Conservation (phyloP, 2,113 vertebrate species). For the Tinamus guttatus region DNA sequence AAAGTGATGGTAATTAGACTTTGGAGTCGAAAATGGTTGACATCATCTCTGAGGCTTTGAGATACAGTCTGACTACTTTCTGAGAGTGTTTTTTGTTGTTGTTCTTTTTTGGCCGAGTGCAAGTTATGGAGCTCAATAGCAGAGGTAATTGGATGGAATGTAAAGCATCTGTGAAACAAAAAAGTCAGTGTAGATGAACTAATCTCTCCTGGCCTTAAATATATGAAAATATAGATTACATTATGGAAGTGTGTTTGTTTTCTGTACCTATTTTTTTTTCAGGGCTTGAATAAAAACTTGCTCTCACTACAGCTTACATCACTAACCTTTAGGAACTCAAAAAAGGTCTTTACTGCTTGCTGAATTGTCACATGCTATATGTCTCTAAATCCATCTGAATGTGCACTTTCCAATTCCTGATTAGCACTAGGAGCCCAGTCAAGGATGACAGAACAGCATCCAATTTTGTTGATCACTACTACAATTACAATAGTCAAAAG, state of each 20-base stretch:
- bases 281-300: not conserved
- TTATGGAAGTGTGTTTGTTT: slow-evolving; percentile 15
- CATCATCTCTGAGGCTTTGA: not conserved
- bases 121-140: not conserved
- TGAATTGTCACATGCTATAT: slow-evolving; percentile 47
- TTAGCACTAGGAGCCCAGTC: slow-evolving; percentile 36
- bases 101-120: not conserved
- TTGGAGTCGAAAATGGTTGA: slow-evolving; percentile 14
- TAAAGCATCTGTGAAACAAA: slow-evolving; percentile 22
- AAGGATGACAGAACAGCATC: slow-evolving; percentile 42
- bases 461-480: slow-evolving; percentile 12
- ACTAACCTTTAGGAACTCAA: slow-evolving; percentile 53
- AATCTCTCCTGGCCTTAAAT: slow-evolving; percentile 40
- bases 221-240: slow-evolving; percentile 44
- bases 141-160: slow-evolving; percentile 43
- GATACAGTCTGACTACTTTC: not conserved
- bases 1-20: slow-evolving; percentile 39
- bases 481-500: slow-evolving; percentile 11
- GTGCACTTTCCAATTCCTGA: slow-evolving; percentile 37
- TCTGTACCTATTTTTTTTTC: slow-evolving; percentile 39
- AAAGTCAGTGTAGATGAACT: slow-evolving; percentile 46
- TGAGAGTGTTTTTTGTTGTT: not conserved
- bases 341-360: slow-evolving; percentile 23
- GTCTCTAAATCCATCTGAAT: slow-evolving; percentile 54
- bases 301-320: slow-evolving; percentile 17